Conservation (phyloP, 1,140 invertebrate genomes). For the Bombus balteatus region DNA sequence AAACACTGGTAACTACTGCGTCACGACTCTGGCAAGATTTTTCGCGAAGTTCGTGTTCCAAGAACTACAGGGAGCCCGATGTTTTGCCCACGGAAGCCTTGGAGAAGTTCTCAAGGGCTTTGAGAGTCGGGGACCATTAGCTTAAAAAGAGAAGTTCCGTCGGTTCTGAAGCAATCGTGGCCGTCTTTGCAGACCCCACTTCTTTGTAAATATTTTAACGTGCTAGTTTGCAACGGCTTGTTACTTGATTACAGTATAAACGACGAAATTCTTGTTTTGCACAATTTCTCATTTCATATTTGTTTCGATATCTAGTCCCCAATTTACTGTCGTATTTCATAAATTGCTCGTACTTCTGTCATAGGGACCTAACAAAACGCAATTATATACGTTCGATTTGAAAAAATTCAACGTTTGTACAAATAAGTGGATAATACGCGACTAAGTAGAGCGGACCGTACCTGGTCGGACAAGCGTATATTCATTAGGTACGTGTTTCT, state of each 20-base stretch:
- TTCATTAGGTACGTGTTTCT: not conserved
- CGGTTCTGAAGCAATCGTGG: not conserved
- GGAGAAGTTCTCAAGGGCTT: conserved; percentile 18
- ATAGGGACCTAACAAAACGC: not conserved
- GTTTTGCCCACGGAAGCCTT: conserved; percentile 18
- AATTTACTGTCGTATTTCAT: not conserved
- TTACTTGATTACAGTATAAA: not conserved
- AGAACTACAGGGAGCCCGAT: not conserved
- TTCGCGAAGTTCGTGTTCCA: not conserved
- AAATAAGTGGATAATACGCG: not conserved
- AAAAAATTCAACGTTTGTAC: not conserved
- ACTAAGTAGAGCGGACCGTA: not conserved
- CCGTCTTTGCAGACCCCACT: too few species aligned
- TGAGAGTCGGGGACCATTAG: conserved; percentile 23
- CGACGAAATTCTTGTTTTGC: not conserved
- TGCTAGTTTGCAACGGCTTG: not conserved
- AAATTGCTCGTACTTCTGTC: not conserved
- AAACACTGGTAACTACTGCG: not conserved
- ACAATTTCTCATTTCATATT: not conserved
- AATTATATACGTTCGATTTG: too few species aligned
- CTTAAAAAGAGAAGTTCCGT: conserved; percentile 7
- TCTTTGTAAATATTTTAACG: conserved; percentile 12
- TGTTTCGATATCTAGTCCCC: not conserved
- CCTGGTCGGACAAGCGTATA: not conserved
- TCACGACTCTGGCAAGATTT: not conserved